Evolutionary conservation across 1,140 invertebrate genomes (phyloP).

Genomic region (Oreohelix idahoensis): DNA sequence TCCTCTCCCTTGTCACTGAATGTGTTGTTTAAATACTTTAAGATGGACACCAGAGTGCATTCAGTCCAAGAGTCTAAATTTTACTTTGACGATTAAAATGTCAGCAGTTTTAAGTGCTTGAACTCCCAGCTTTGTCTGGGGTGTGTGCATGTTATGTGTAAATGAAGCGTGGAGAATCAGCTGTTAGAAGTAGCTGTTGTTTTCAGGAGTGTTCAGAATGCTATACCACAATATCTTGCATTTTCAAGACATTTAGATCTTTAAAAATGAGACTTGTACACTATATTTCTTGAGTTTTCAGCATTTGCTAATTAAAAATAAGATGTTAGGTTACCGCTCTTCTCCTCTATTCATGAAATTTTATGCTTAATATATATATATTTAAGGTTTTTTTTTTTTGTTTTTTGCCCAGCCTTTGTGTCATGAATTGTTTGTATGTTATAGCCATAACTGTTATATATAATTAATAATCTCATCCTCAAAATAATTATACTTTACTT

Average conservation of each 20-base stretch:
- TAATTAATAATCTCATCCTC: not conserved
- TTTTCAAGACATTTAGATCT: not conserved
- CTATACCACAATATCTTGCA: not conserved
- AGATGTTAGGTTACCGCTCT: not conserved
- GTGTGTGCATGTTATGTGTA: not conserved
- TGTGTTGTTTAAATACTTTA: no score
- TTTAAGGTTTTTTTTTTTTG: not conserved
- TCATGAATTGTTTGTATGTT: not conserved
- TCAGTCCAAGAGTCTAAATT: no score
- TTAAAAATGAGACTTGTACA: not conserved
- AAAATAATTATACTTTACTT: not conserved
- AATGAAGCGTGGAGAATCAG: not conserved
- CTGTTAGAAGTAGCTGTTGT: not conserved
- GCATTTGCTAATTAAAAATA: not conserved
- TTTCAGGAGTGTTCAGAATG: not conserved
- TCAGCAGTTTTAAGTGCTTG: no score
- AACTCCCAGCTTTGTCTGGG: not conserved
- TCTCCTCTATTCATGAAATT: conserved; percentile 32
- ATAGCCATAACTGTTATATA: not conserved
- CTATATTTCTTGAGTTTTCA: no score
- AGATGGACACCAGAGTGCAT: no score
- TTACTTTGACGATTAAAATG: no score
- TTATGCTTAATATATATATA: not conserved
- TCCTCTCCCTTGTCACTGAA: no score
- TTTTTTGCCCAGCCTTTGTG: not conserved